These are phyloP conservation scores for Eustalomyia histrio DNA, from an alignment of 2,888 invertebrate genomes.

Conservation along the genomic window DNA sequence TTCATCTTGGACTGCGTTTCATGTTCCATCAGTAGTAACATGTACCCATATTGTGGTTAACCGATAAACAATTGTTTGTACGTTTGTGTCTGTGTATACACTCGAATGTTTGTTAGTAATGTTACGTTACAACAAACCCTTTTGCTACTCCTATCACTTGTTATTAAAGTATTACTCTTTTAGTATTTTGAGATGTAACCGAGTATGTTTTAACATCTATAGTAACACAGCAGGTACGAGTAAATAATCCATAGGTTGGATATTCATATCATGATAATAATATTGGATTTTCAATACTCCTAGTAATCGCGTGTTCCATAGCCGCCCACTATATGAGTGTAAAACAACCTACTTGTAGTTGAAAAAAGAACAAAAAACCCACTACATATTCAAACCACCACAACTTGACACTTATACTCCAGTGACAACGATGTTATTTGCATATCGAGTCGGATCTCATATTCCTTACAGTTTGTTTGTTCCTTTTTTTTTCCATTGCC, in stretches of 20 bases:
- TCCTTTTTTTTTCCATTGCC: constrained; percentile 7
- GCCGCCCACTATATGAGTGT: constrained; percentile 68
- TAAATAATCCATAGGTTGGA: neutral
- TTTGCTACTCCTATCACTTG: constrained; percentile 55
- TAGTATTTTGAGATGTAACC: constrained; percentile 14
- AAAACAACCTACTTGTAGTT: constrained; percentile 53
- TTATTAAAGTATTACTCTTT: constrained; percentile 48
- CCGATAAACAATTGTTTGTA: constrained; percentile 62
- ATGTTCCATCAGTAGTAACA: neutral
- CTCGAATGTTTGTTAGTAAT: constrained; percentile 9
- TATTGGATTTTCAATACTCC: constrained; percentile 50
- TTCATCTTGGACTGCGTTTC: constrained; percentile 30
- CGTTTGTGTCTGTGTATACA: constrained; percentile 15
- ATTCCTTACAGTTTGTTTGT: constrained; percentile 42
- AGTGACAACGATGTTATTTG: constrained; percentile 65
- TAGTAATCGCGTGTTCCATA: constrained; percentile 67
- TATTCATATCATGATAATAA: constrained; percentile 56
- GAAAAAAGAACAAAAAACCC: constrained; percentile 34
- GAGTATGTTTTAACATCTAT: constrained; percentile 42
- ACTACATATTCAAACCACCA: constrained; percentile 55
- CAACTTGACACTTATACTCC: constrained; percentile 60
- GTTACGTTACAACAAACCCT: constrained; percentile 37
- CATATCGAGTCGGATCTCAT: constrained; percentile 62
- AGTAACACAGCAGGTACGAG: constrained; percentile 61
- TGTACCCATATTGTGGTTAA: constrained; percentile 56